phyloP scores from a whole-genome alignment of 1,140 invertebrate genomes.

The Trialeurodes vaporariorum region DNA sequence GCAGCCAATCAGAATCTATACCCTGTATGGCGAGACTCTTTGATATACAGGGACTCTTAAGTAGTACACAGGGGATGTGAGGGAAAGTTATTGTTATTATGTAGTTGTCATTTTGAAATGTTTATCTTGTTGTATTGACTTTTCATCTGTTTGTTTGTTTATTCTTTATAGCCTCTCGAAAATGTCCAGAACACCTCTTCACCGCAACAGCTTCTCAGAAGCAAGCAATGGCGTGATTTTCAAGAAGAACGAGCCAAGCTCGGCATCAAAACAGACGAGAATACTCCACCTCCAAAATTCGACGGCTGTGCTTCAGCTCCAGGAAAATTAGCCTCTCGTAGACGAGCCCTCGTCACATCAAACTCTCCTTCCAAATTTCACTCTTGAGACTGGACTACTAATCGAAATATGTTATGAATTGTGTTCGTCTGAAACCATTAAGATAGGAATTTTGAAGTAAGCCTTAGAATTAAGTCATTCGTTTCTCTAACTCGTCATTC shows the following conservation, averaged over 20 bases:
- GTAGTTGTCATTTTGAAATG: too few relatives aligned
- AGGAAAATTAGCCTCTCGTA: neutral
- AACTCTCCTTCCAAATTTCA: neutral
- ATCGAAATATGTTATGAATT: too few relatives aligned
- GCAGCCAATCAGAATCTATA: too few relatives aligned
- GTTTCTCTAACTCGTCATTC: too few relatives aligned
- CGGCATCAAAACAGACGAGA: neutral
- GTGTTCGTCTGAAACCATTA: too few relatives aligned
- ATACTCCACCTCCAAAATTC: constrained; percentile 5
- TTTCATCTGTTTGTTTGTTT: neutral
- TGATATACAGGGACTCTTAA: too few relatives aligned
- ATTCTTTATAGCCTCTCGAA: neutral
- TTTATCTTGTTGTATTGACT: neutral
- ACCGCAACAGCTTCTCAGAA: constrained; percentile 4
- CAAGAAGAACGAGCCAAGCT: constrained; percentile 8
- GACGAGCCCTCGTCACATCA: neutral
- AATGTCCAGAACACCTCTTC: neutral
- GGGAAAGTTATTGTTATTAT: too few relatives aligned
- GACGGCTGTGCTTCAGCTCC: constrained; percentile 2
- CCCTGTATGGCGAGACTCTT: too few relatives aligned
- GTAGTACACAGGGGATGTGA: too few relatives aligned
- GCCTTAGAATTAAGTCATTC: too few relatives aligned
- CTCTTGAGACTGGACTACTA: too few relatives aligned
- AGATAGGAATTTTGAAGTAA: too few relatives aligned
- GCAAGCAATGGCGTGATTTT: constrained; percentile 9